Evolutionary conservation across 2,113 vertebrate species (phyloP), one percentile per base, ranked within the genome.

Genomic region (Syrmaticus mikado): DNA sequence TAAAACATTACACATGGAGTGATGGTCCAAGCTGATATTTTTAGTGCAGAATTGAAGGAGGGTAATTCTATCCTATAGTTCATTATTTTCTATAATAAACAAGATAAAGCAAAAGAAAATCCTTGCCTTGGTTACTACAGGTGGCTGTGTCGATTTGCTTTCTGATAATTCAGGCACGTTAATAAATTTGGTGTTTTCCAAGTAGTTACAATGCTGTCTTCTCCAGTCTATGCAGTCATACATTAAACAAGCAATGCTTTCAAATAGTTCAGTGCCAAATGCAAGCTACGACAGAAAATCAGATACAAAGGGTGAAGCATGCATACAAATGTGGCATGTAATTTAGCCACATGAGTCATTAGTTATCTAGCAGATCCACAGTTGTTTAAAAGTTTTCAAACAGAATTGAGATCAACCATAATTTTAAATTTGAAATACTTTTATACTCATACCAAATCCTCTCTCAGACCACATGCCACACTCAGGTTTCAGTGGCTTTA

Each of bases 151-250:
- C 0, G 17, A 78, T 72, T 66, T 96, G 76, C 50, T 95, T 85
- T 43, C 90, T 62, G 71, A 38, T 40, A 97, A 84, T 13, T 89
- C 16, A 17, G 98, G 97, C 18, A 99, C 82, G 6, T 88, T 71
- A 93, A 99, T 95, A 62, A 99, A 92, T 71, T 86, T 94, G 70
- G 98, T 95, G 65, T 89, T 98, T 93, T 97, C 92, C 73, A 98
- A 82, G 86, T 99, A 99, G 90, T 98, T 97, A 84, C 95, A 93
- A 93, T 99, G 97, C 71, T 99, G 99, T 83, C 98, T 97, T 79
- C 97, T 98, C 98, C 98, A 98, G 21, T 98, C 98, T 97, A 99
- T 92, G 71, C 95, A 98, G 94, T 99, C 97, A 48, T 99, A 99
- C 94, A 99, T 98, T 71, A 99, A 96, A 90, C 89, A 97, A 82